phyloP scores from a whole-genome alignment of 1,140 invertebrate species.

The Tetranychus urticae region DNA sequence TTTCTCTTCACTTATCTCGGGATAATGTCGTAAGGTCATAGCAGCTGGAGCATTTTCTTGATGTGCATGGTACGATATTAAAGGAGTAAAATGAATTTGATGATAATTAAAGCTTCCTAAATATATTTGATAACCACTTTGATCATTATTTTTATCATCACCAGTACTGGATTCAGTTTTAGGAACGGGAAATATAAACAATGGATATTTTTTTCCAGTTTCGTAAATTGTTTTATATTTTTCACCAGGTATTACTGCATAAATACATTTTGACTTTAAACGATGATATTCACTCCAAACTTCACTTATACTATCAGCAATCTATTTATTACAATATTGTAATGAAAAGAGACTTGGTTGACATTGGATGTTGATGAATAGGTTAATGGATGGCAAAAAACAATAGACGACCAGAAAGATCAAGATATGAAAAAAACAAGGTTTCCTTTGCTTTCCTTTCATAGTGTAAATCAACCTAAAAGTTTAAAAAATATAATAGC shows the following conservation, averaged over 20 bases:
- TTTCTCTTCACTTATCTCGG: constrained; percentile 1
- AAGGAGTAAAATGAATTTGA: constrained; percentile 4
- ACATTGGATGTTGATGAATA: too few relatives aligned
- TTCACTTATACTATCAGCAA: constrained; percentile 1
- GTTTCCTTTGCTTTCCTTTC: too few relatives aligned
- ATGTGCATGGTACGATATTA: constrained; percentile 2
- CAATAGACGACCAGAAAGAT: too few relatives aligned
- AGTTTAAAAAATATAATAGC: constrained; percentile 11
- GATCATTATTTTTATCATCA: neutral
- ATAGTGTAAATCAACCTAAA: neutral
- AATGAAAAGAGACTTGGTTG: too few relatives aligned
- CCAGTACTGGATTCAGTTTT: neutral
- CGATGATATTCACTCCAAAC: constrained; percentile 7
- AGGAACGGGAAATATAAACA: constrained; percentile 3
- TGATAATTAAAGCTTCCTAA: constrained; percentile 4
- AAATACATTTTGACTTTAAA: constrained; percentile 1
- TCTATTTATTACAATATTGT: too few relatives aligned
- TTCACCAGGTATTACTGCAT: neutral
- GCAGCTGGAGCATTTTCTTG: constrained; percentile 2
- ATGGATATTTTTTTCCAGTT: neutral
- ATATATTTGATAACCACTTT: constrained; percentile 4
- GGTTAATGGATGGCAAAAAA: too few relatives aligned
- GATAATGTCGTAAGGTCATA: constrained; percentile 3
- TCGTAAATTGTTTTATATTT: constrained; percentile 3
- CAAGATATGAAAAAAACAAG: too few relatives aligned